These are phyloP conservation scores for Asobara japonica DNA, from an alignment of 1,140 invertebrate species.

Conservation along the genomic window DNA sequence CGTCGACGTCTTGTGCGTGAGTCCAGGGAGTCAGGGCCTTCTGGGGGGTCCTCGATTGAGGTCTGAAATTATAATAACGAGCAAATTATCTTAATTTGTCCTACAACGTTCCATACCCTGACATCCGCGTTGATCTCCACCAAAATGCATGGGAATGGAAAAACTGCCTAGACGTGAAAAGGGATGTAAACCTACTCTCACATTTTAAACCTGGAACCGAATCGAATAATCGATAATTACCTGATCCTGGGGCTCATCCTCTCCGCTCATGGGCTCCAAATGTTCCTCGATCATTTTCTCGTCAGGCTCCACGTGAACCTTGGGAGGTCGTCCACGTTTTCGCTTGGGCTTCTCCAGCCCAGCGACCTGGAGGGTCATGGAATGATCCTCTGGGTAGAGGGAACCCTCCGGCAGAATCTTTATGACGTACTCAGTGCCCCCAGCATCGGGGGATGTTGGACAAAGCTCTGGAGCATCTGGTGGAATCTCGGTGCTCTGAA, in stretches of 20 bases:
- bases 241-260: constrained; percentile 64
- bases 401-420: constrained; percentile 68
- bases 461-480: constrained; percentile 38
- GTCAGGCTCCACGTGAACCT: constrained; percentile 60
- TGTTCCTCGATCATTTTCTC: constrained; percentile 42
- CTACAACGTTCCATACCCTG: no score
- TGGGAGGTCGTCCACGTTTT: constrained; percentile 76
- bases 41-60: no score
- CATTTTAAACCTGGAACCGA: no score
- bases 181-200: no score
- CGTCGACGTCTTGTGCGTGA: constrained; percentile 69
- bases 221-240: no score
- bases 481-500: constrained; percentile 39
- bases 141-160: no score
- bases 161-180: no score
- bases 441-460: constrained; percentile 36
- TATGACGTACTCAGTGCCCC: constrained; percentile 62
- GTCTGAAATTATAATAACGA: no score
- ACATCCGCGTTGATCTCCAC: constrained; percentile 68
- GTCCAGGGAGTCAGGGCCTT: no score
- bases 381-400: constrained; percentile 69
- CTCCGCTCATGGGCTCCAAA: constrained; percentile 48
- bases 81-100: no score
- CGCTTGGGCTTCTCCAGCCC: constrained; percentile 73
- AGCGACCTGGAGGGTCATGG: constrained; percentile 70